A percentile compares a stretch with the other conserved stretches of the same genome.
These are phyloP conservation scores for Ridgeia piscesae DNA, from an alignment of 1,140 invertebrate species.

Conservation along the genomic window DNA sequence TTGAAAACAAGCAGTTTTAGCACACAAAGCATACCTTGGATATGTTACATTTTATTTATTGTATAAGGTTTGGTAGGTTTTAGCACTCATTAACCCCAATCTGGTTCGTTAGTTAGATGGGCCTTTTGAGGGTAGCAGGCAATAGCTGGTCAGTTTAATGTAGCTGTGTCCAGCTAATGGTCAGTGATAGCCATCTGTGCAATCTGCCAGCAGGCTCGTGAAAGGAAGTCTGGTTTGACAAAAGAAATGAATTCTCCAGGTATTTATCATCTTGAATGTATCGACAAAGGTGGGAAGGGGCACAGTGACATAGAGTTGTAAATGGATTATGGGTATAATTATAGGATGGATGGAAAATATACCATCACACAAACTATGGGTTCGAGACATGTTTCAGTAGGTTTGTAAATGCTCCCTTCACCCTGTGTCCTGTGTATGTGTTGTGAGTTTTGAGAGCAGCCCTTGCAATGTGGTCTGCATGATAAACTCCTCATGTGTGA, in stretches of 20 bases:
- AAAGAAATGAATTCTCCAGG: too few species aligned
- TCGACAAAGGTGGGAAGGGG: not conserved
- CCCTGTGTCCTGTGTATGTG: not conserved
- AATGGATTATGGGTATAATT: not conserved
- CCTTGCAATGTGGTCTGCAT: not conserved
- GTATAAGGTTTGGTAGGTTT: not conserved
- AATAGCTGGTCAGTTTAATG: slow-evolving; percentile 1
- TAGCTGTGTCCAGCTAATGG: not conserved
- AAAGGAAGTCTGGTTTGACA: not conserved
- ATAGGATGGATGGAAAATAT: too few species aligned
- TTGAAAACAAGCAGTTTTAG: not conserved
- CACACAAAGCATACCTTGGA: not conserved
- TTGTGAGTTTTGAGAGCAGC: not conserved
- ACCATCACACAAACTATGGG: too few species aligned
- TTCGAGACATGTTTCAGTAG: not conserved
- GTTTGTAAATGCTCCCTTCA: not conserved
- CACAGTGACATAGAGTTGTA: not conserved
- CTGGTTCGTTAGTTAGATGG: not conserved
- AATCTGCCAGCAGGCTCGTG: not conserved
- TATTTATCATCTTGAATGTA: too few species aligned
- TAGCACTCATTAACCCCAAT: not conserved
- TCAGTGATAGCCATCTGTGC: not conserved
- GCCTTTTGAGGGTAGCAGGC: not conserved
- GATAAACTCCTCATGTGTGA: not conserved
- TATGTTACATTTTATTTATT: not conserved